Evolutionary conservation across 2,797 vertebrate genomes (phyloP), one percentile per base, ranked within the genome.

Genomic region (Tapirus indicus): DNA sequence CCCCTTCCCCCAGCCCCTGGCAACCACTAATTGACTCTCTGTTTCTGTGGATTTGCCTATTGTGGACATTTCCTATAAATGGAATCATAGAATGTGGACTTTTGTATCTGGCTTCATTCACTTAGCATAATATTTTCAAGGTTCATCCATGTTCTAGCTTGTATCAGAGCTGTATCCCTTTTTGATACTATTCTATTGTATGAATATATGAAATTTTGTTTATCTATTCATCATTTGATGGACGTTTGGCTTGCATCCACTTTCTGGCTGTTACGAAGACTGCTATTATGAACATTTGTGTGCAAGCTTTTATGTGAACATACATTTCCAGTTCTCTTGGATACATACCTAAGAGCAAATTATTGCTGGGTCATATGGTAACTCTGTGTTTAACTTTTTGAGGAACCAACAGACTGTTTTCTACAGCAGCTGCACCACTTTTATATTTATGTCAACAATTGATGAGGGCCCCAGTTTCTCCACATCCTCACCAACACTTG

Each of bases 361-460:
- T 54, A 18, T 27, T 17, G 10, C 44, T 69, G 47, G n/a, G 27
- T 35, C 2, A 68, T 7, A 27, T 20, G 47, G n/a, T 7, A 69
- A 25, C 1, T 18, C 32, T 38, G 2, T 7, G 20, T 14, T n/a
- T 54, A 54, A 54, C 20, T 35, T 54, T 78, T n/a, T 54, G 75
- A 78, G 49, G 32, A 47, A 11, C 47, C 47, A 9, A 9, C 47
- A 47, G 47, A 47, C 8, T 47, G 47, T 47, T 47, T 11, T 18
- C 72, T 75, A 44, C 0, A 20, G 72, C 72, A 75, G n/a, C 14
- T 68, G 47, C 9, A 12, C 21, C 64, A 5, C 64, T 5, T 17
- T 12, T 52, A 7, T 5, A 0, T 35, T 27, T 54, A 10, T 18
- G 2, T 0, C 3, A 16, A 17, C 6, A 0, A 1, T 7, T 16